Evolutionary conservation across 2,888 invertebrate genomes (phyloP), one percentile per base, ranked within the genome.

Genomic region (Aporophyla nigra): DNA sequence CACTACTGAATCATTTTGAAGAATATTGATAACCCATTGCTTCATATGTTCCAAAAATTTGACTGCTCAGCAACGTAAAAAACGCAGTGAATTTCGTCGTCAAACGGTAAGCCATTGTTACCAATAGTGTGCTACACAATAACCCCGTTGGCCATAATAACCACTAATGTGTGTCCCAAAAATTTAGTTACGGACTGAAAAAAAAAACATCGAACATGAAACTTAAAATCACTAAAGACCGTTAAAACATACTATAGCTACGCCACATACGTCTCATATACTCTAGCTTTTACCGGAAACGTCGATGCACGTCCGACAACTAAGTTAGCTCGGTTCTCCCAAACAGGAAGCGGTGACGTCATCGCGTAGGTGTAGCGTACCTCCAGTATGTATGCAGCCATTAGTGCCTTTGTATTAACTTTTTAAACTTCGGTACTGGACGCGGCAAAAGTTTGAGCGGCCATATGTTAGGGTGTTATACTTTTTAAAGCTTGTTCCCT

Each of bases 341-440:
- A 70, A 73, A 61, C 88, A 80, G 87, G 88, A 88, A 85, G 74
- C 74, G 71, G 68, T 76, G 85, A 87, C 87, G 87, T 77, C 82
- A 68, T 40, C 40, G 43, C 40, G 53, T 72, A 58, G 33, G 74
- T 56, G 80, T 61, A 73, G 54, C 71, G 61, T 74, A 71, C 68
- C 65, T 78, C 53, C 19, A 74, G 83, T 78, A 65, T 85, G 65
- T 74, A 49, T 54, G 54, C 21, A 43, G 33, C 71, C 67, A 83
- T 86, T 83, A 86, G 53, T 49, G 51, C 43, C 70, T 83, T 86
- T 83, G 68, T 83, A 66, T 78, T 83, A 71, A 74, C 73, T 83
- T 86, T 83, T 74, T 59, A 83, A 86, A 83, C 71, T 83, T 71
- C 43, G 33, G 7, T 21, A 58, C 62, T 53, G 61, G 63, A 49